Evolutionary conservation across 1,140 invertebrate species (phyloP).

Genomic region (Sinella curviseta): DNA sequence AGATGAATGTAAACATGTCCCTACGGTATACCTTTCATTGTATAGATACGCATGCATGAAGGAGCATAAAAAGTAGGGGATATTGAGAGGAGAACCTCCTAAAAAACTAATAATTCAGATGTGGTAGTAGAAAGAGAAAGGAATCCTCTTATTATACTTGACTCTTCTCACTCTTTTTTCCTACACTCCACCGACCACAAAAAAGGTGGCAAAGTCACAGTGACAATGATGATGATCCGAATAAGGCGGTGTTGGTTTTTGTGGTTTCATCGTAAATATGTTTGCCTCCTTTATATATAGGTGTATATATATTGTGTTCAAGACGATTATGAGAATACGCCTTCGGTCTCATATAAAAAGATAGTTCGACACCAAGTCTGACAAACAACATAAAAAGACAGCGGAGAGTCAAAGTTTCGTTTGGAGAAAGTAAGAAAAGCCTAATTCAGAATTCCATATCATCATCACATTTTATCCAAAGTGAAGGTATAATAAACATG

Average conservation of each 20-base stretch:
- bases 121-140: not conserved
- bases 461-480: not conserved
- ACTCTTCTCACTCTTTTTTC: not conserved
- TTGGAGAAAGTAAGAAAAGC: not conserved
- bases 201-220: constrained; percentile 10
- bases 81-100: not conserved
- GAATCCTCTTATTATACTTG: constrained; percentile 14
- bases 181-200: not conserved
- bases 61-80: not conserved
- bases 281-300: not conserved
- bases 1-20: constrained; percentile 19
- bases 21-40: not conserved
- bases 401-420: too few relatives aligned
- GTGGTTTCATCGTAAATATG: not conserved
- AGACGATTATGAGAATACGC: not conserved
- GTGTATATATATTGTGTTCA: too few relatives aligned
- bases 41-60: not conserved
- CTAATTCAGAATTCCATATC: not conserved
- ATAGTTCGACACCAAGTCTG: too few relatives aligned
- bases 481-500: too few relatives aligned
- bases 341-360: too few relatives aligned
- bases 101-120: not conserved
- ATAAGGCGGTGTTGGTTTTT: not conserved
- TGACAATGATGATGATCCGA: not conserved
- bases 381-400: too few relatives aligned